phyloP scores from a whole-genome alignment of 2,888 invertebrate genomes.

The Mylabris sibirica region DNA sequence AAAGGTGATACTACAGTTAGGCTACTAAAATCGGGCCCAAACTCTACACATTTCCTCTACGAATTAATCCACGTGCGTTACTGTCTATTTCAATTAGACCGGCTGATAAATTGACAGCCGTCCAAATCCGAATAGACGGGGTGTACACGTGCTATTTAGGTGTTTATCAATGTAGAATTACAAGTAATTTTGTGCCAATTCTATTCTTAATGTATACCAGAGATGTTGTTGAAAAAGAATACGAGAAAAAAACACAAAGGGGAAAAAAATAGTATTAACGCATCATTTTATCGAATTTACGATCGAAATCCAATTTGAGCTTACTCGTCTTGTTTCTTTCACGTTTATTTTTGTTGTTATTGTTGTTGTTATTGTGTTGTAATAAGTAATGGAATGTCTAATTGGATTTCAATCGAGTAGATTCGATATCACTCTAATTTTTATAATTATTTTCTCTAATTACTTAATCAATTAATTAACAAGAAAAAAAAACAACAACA shows the following conservation, averaged over 20 bases:
- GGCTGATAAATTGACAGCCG: too few species aligned
- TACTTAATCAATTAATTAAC: neutral
- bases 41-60: neutral
- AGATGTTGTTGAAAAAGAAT: neutral
- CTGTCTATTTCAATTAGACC: neutral
- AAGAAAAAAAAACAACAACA: constrained; percentile 8
- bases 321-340: neutral
- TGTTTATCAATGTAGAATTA: constrained; percentile 12
- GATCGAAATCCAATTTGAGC: constrained; percentile 4
- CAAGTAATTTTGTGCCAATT: constrained; percentile 4
- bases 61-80: neutral
- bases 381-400: neutral
- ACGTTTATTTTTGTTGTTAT: neutral
- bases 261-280: constrained; percentile 6
- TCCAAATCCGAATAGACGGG: neutral
- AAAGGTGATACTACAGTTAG: neutral
- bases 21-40: neutral
- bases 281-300: constrained; percentile 1
- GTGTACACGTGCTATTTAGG: neutral
- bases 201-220: neutral
- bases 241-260: neutral
- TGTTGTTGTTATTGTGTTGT: neutral
- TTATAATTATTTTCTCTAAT: neutral
- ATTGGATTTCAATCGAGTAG: constrained; percentile 9
- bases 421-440: constrained; percentile 13